Conservation (phyloP, 2,888 invertebrate genomes). For the Galeopsomyia nigrocyanea region DNA sequence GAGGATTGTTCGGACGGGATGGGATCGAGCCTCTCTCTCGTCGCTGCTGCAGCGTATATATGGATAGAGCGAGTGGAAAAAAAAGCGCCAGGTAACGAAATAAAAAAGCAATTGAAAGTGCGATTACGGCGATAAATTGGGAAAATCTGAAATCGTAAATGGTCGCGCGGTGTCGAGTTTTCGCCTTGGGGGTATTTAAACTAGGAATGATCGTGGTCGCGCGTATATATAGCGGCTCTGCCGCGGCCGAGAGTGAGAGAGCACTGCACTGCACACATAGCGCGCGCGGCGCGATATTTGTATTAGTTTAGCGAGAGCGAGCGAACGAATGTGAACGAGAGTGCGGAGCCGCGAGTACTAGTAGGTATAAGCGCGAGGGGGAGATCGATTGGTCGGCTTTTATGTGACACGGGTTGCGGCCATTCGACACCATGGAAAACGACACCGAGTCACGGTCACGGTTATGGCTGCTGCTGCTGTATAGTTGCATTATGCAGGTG, state of each 20-base stretch:
- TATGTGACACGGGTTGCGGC: slow-evolving; percentile 46
- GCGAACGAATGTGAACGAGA: not conserved
- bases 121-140: slow-evolving; percentile 45
- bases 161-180: slow-evolving; percentile 28
- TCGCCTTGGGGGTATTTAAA: slow-evolving; percentile 45
- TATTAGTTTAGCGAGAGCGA: slow-evolving; percentile 33
- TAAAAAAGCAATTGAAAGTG: slow-evolving; percentile 41
- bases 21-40: not conserved
- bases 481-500: slow-evolving; percentile 37
- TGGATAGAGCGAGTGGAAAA: not conserved
- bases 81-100: slow-evolving; percentile 33
- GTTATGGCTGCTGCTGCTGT: slow-evolving; percentile 46
- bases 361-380: not conserved
- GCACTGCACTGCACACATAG: not conserved
- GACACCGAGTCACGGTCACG: slow-evolving; percentile 53
- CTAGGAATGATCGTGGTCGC: slow-evolving; percentile 22
- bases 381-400: slow-evolving; percentile 46
- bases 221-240: no score
- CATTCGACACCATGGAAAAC: slow-evolving; percentile 48
- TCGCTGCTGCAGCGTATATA: not conserved
- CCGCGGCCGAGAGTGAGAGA: no score
- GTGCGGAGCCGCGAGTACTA: no score
- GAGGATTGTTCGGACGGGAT: not conserved
- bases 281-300: slow-evolving; percentile 44
- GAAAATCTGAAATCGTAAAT: slow-evolving; percentile 40